Evolutionary conservation across 2,888 invertebrate genomes (phyloP).

Genomic region (Muschampia plurimacula): DNA sequence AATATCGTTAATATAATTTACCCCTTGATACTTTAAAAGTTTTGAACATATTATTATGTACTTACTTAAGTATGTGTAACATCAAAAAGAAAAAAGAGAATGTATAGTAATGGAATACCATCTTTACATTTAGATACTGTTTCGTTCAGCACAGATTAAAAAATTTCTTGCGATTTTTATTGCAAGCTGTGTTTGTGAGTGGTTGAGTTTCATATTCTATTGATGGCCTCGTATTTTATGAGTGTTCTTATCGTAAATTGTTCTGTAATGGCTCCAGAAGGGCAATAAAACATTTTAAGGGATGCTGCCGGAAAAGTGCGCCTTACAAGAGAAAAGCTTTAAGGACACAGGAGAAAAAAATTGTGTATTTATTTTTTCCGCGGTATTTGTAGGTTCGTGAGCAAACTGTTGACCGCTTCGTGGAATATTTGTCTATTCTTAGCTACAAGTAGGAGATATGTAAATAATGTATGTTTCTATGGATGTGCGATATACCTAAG

Average conservation of each 20-base stretch:
- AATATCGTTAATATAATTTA: no score
- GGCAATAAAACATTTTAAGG: constrained; percentile 34
- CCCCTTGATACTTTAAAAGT: no score
- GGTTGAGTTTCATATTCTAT: constrained; percentile 29
- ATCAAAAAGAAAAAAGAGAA: no score
- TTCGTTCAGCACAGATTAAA: background rate
- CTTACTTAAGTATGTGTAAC: no score
- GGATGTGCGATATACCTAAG: no score
- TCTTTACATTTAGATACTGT: background rate
- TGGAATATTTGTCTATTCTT: no score
- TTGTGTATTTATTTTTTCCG: background rate
- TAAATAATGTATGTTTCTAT: no score
- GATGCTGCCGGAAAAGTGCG: constrained; percentile 14
- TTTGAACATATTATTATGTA: no score
- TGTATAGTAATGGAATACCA: no score
- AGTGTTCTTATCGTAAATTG: constrained; percentile 57
- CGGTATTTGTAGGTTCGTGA: background rate
- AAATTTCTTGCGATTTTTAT: constrained; percentile 43
- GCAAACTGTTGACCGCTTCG: background rate
- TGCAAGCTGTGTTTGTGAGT: constrained; percentile 47
- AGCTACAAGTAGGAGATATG: no score
- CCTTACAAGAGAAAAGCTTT: constrained; percentile 9
- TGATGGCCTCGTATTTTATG: constrained; percentile 39
- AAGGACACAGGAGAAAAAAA: background rate
- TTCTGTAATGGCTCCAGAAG: constrained; percentile 25